Evolutionary conservation across 2,888 invertebrate species (phyloP).

Genomic region (Nemapogon koenigi): DNA sequence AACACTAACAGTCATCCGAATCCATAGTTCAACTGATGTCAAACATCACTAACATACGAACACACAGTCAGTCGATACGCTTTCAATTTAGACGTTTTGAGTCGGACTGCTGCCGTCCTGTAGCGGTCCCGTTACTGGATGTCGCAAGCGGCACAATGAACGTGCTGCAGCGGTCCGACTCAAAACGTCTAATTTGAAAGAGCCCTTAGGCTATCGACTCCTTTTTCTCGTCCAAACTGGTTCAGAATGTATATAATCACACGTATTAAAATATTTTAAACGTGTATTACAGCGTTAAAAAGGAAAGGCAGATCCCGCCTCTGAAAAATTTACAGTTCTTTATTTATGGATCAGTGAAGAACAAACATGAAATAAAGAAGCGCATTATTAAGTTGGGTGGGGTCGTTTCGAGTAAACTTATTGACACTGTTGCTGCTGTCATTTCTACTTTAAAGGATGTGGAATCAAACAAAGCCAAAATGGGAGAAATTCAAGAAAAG

Average conservation of each 20-base stretch:
- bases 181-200: too few relatives aligned
- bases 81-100: too few relatives aligned
- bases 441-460: slow-evolving; percentile 75
- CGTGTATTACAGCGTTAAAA: slow-evolving; percentile 68
- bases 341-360: slow-evolving; percentile 64
- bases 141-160: too few relatives aligned
- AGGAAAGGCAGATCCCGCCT: slow-evolving; percentile 70
- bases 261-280: too few relatives aligned
- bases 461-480: slow-evolving; percentile 69
- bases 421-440: slow-evolving; percentile 73
- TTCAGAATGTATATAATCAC: neutral
- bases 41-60: too few relatives aligned
- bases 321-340: slow-evolving; percentile 82
- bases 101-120: too few relatives aligned
- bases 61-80: too few relatives aligned
- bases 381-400: slow-evolving; percentile 81
- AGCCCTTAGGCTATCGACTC: neutral
- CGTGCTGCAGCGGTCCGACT: too few relatives aligned
- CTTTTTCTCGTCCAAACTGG: neutral
- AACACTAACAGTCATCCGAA: too few relatives aligned
- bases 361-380: slow-evolving; percentile 70
- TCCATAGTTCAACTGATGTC: too few relatives aligned
- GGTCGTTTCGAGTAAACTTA: slow-evolving; percentile 69
- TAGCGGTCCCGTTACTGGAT: too few relatives aligned
- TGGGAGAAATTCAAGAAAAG: slow-evolving; percentile 68